Evolutionary conservation across 2,888 invertebrate species (phyloP).

Genomic region (Epirrhoe alternata): DNA sequence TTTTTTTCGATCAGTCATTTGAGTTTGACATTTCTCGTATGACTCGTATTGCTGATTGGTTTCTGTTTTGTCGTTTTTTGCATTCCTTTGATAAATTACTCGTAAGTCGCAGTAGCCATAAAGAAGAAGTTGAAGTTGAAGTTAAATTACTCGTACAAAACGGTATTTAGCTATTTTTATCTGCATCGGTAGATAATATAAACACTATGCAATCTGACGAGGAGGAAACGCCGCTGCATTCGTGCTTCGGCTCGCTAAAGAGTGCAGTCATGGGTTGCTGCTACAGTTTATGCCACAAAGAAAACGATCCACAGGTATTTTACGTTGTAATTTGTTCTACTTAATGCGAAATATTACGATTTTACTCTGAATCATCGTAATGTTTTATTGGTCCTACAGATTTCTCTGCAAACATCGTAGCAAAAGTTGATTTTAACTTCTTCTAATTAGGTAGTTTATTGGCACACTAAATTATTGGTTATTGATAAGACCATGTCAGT

Average conservation of each 20-base stretch:
- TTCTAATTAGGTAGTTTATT: conserved; percentile 31
- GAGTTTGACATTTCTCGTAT: conserved; percentile 1
- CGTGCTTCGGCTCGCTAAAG: conserved; percentile 80
- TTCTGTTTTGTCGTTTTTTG: conserved; percentile 26
- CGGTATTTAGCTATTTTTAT: conserved; percentile 77
- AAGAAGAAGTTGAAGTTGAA: no score
- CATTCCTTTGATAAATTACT: conserved; percentile 36
- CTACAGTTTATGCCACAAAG: conserved; percentile 90
- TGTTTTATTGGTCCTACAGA: conserved; percentile 24
- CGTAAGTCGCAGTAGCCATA: no score
- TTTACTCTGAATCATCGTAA: conserved; percentile 9
- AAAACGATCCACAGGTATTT: conserved; percentile 87
- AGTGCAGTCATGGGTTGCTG: conserved; percentile 88
- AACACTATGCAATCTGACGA: conserved; percentile 81
- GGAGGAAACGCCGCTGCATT: conserved; percentile 76
- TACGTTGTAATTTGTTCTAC: conserved; percentile 31
- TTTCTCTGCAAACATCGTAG: conserved; percentile 12
- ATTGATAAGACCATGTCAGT: conserved; percentile 50
- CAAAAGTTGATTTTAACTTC: conserved; percentile 29
- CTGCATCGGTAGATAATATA: conserved; percentile 64
- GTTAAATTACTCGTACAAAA: conserved; percentile 60
- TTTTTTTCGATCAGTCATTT: neutral
- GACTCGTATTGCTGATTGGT: conserved; percentile 2
- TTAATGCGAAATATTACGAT: conserved; percentile 10
- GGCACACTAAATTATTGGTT: conserved; percentile 28